Evolutionary conservation across 2,888 invertebrate genomes (phyloP).

Genomic region (Vanessa cardui): DNA sequence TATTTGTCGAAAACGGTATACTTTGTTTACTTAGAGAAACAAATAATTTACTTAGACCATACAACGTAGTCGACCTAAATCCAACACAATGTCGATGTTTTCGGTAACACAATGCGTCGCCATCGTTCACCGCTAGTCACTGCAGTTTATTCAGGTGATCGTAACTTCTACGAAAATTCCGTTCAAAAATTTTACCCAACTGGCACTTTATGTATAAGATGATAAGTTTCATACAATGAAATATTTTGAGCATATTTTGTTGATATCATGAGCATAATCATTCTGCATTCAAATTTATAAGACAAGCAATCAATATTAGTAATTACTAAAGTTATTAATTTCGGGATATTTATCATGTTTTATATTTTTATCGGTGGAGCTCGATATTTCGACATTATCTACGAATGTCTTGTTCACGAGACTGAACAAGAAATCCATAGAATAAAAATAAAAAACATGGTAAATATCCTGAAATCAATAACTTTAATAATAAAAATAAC

Average conservation of each 20-base stretch:
- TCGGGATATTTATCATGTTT: no score
- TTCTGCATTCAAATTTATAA: constrained; percentile 10
- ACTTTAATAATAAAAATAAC: no score
- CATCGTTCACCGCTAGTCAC: constrained; percentile 54
- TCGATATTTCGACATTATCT: no score
- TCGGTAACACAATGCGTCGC: constrained; percentile 62
- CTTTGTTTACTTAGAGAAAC: background rate
- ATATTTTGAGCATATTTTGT: background rate
- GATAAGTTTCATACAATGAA: constrained; percentile 28
- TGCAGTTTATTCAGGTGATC: constrained; percentile 63
- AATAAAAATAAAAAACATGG: no score
- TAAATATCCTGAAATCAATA: no score
- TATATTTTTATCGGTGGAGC: no score
- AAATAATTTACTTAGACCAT: constrained; percentile 51
- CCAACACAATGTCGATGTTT: constrained; percentile 66
- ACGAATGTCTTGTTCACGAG: no score
- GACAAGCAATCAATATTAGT: no score
- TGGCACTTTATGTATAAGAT: constrained; percentile 38
- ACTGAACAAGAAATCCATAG: no score
- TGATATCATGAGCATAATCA: background rate
- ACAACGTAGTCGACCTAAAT: constrained; percentile 68
- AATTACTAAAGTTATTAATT: no score
- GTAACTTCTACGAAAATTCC: constrained; percentile 53
- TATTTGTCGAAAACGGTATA: background rate
- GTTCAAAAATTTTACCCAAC: constrained; percentile 38